phyloP scores from a whole-genome alignment of 2,797 vertebrate genomes.

The Nyctalus aviator region DNA sequence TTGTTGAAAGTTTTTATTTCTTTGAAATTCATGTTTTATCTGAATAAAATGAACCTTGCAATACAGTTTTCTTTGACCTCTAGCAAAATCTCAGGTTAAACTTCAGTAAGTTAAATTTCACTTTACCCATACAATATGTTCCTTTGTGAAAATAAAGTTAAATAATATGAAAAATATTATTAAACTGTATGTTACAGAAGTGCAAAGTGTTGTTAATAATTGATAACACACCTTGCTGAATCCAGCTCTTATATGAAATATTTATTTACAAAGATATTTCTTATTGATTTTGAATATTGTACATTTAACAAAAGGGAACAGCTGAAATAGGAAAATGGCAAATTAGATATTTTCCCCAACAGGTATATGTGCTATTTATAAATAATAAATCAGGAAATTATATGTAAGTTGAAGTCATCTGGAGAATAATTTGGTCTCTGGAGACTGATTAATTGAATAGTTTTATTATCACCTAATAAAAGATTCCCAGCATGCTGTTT shows the following conservation, averaged over 20 bases:
- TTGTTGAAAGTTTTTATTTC: slow-evolving; percentile 7
- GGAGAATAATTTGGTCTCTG: neutral
- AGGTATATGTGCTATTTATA: neutral
- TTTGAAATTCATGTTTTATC: slow-evolving; percentile 40
- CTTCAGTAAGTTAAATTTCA: neutral
- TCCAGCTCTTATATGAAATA: neutral
- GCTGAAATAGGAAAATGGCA: neutral
- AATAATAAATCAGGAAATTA: neutral
- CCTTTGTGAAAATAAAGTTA: slow-evolving; percentile 5
- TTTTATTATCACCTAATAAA: slow-evolving; percentile 63
- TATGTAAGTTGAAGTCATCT: slow-evolving; percentile 25
- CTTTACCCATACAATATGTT: neutral
- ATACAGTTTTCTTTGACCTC: neutral
- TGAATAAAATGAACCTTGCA: neutral
- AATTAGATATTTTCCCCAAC: neutral
- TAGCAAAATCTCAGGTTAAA: neutral
- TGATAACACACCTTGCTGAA: neutral
- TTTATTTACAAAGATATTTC: neutral
- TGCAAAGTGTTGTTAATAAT: neutral
- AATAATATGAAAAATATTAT: neutral
- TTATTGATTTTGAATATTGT: neutral
- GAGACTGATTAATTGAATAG: slow-evolving; percentile 50
- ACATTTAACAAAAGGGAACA: neutral
- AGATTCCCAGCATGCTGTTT: slow-evolving; percentile 7
- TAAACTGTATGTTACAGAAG: neutral